These are phyloP conservation scores for Eulemur rubriventer DNA, from an alignment of 2,797 vertebrate genomes.

Conservation along the genomic window DNA sequence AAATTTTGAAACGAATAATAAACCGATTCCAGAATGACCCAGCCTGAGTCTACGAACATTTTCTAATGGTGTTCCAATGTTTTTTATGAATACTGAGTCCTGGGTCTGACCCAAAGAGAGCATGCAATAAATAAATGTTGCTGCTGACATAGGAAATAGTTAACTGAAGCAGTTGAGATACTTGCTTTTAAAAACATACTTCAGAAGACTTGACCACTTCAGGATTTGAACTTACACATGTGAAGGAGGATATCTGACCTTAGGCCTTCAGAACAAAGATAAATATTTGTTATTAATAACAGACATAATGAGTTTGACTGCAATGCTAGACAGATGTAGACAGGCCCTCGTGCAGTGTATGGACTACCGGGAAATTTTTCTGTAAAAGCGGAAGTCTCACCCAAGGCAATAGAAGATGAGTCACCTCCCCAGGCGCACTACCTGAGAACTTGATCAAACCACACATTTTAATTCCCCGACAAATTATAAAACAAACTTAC, in stretches of 20 bases:
- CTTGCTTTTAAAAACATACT: not conserved
- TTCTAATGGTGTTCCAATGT: not conserved
- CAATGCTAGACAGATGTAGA: not conserved
- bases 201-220: not conserved
- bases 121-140: not conserved
- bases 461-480: not conserved
- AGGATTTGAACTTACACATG: not conserved
- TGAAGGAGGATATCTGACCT: not conserved
- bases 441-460: slow-evolving; percentile 16
- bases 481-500: slow-evolving; percentile 67
- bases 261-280: not conserved
- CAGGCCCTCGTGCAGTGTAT: not conserved
- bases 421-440: not conserved
- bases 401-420: slow-evolving; percentile 12
- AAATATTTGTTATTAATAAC: not conserved
- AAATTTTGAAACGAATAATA: not conserved
- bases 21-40: not conserved
- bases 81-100: not conserved
- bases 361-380: not conserved
- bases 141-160: not conserved
- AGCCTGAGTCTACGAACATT: not conserved
- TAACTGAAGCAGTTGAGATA: not conserved
- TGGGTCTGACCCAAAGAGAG: not conserved
- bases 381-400: not conserved
- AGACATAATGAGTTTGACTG: not conserved